phyloP scores from a whole-genome alignment of 2,113 vertebrate species.

The Gallinago paraguaiae region DNA sequence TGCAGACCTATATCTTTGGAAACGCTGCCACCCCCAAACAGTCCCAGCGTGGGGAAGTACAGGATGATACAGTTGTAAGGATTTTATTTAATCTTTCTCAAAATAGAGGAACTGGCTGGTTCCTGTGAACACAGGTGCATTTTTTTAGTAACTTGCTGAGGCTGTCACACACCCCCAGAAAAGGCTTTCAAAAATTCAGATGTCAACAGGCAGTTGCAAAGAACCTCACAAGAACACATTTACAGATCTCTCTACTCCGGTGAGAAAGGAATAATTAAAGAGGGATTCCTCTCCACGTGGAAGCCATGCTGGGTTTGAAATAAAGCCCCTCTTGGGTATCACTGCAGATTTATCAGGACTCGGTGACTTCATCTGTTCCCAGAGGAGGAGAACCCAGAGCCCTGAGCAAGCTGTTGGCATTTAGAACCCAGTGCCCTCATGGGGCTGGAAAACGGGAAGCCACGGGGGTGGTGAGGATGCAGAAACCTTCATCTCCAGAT shows the following conservation, averaged over 20 bases:
- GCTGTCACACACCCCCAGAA: not conserved
- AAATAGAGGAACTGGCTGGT: not conserved
- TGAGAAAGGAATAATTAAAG: not conserved
- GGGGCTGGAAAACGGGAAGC: not conserved
- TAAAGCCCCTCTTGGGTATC: not conserved
- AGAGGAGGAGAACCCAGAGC: not conserved
- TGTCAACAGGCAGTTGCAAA: not conserved
- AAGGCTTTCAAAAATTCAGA: not conserved
- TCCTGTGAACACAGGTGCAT: not conserved
- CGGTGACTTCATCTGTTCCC: not conserved
- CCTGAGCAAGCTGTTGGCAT: not conserved
- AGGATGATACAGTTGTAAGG: too few species aligned
- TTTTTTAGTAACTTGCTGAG: not conserved
- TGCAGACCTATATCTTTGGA: not conserved
- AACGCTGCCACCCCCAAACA: not conserved
- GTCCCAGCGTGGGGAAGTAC: rapidly evolving
- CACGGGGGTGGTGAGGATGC: not conserved
- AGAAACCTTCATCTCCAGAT: not conserved
- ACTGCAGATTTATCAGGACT: not conserved
- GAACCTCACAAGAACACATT: not conserved
- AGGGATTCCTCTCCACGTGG: rapidly evolving
- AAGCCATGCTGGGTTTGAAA: not conserved
- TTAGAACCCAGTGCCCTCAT: not conserved
- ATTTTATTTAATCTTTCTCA: not conserved
- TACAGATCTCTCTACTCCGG: not conserved